These are phyloP conservation scores for Neodiprion fabricii DNA, from an alignment of 1,140 invertebrate species.

Conservation along the genomic window DNA sequence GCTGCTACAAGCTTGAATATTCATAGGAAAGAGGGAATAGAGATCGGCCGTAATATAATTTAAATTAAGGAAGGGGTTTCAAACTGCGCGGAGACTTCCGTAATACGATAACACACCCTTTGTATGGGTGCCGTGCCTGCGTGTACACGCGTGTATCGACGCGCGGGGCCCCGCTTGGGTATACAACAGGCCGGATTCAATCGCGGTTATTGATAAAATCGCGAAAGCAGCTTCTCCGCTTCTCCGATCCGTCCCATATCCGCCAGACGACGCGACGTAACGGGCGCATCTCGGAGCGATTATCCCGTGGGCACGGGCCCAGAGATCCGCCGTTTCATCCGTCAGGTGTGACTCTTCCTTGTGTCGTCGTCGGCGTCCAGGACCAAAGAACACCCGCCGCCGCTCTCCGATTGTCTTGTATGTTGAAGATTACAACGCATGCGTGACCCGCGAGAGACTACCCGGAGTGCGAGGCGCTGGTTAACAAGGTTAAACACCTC, in stretches of 20 bases:
- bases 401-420: constrained; percentile 9
- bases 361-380: constrained; percentile 27
- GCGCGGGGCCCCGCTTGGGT: too few relatives aligned
- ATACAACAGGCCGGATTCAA: too few relatives aligned
- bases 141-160: too few relatives aligned
- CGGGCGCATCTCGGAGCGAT: constrained; percentile 6
- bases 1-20: constrained; percentile 54
- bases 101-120: background rate
- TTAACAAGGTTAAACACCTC: constrained; percentile 64
- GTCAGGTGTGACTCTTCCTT: constrained; percentile 44
- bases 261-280: background rate
- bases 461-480: constrained; percentile 40
- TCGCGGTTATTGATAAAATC: too few relatives aligned
- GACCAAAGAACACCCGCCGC: constrained; percentile 7
- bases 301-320: constrained; percentile 37
- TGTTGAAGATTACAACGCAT: constrained; percentile 12
- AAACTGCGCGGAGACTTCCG: background rate
- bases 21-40: constrained; percentile 60
- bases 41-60: constrained; percentile 61
- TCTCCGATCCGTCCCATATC: background rate
- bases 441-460: constrained; percentile 15
- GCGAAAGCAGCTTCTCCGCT: constrained; percentile 5
- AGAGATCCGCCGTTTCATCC: constrained; percentile 45
- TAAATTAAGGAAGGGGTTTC: constrained; percentile 53
- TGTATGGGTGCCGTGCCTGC: too few relatives aligned